Evolutionary conservation across 2,113 vertebrate species (phyloP), one percentile per base, ranked within the genome.

Genomic region (Engystomops pustulosus): DNA sequence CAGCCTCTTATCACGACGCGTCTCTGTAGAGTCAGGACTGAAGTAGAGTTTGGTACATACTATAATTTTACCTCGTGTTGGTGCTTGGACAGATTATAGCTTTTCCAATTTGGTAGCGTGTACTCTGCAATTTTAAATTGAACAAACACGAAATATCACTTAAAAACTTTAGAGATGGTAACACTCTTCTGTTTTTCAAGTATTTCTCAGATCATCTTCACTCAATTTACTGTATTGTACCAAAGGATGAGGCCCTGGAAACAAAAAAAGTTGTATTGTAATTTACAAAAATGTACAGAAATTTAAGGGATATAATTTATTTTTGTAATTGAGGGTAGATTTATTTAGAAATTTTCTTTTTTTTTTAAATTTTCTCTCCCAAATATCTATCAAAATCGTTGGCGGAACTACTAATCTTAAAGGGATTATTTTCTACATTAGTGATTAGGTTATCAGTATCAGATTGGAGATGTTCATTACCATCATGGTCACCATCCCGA

Each of bases 61-160:
- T 34, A 55, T 55, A 36, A 77, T 36, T 55, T 72, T 17, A 25
- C 14, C 32, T 77, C 58, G 30, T 10, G 14, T 36, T n/a, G 44
- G 2, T 75, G 25, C 71, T 75, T 49, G 36, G 72, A 23, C 49
- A 77, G 74, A 77, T 77, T 55, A 72, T 74, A 74, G 70, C 27
- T 36, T 38, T 77, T n/a, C 49, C 72, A 34, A 47, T 76, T 53
- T 58, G 23, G 11, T 23, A n/a, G 38, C 55, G 25, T 77, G 30
- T 38, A 23, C 74, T 25, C 15, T 55, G n/a, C 49, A 36, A 77
- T 77, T 55, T 55, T 6, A 55, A 0, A 23, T 36, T 1, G 49
- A 23, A 36, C 74, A 55, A 36, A 58, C 49, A 58, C 34, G 12
- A 77, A 32, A 55, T 77, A 55, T 55, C 4, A 20, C 45, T 75